Base-by-base conservation (phyloP, 2,797 vertebrate genomes). In the Bovichtus variegatus region DNA sequence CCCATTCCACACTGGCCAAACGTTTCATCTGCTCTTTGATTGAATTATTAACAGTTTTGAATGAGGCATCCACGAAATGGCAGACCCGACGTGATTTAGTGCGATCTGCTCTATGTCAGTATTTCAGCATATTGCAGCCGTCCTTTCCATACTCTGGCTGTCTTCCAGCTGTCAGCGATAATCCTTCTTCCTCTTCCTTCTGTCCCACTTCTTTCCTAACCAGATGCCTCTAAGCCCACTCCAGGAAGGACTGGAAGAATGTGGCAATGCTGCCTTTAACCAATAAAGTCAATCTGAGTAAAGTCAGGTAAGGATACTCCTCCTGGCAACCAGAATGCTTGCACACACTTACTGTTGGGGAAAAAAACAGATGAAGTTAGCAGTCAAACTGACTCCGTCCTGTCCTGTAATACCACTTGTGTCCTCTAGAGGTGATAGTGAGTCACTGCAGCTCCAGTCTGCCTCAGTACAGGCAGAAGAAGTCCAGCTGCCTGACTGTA, bases 81-180 rank as follows among this genome's bases (percentile, higher is more conserved):
- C 34, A 49, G 53, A 34, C 3, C 13, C 25, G 46, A 46, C 25
- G 0, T 36, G 13, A 29, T 55, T 5, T 9, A 2, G 2, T 29
- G 3, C 12, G 34, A 51, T 18, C 29, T 34, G 34, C 25, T 43
- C 21, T 49, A 6, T 10, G 43, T 66, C 21, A 27, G 41, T 36
- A 2, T 10, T 51, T 34, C n/a, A 60, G 43, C 23, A n/a, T n/a
- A n/a, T 29, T 5, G 29, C 29, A 31, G 1, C 29, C 29, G 8
- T 76, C 34, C 54, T 46, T 16, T 21, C 15, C 13, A 3, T 49
- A 13, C 40, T 54, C 46, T 47, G 61, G 71, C 61, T 78, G 79
- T 55, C 36, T 60, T 29, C 68, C 76, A 82, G 69, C 73, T 82
- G 76, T 70, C 38, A 29, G 53, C 4, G 3, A 49, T 66, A 65